Base-by-base conservation (phyloP, 2,888 invertebrate genomes). In the Anodontia alba region DNA sequence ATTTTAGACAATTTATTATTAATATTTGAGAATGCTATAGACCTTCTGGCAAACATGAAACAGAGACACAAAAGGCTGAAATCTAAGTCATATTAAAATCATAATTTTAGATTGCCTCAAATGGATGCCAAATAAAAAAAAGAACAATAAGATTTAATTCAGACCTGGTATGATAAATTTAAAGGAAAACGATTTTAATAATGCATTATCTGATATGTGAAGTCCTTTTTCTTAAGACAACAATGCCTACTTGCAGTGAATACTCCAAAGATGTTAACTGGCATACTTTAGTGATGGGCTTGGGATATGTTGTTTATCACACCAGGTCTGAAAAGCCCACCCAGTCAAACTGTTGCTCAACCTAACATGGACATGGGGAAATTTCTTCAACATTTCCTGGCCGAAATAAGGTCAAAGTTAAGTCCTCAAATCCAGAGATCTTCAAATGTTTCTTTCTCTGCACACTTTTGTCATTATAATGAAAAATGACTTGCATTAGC, bases 31-130 rank as follows among this genome's bases (percentile, higher is more conserved):
- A 8, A 38, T 38, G 38, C 12, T 8, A 38, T 8, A 38, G 38
- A 38, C 38, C 5, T 46, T 46, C 81, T 81, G 84, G 73, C 81
- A 79, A 70, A 76, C 46, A 73, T 76, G 46, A 81, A 84, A 77
- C 79, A 26, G 57, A 75, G 79, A 84, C 81, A 62, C 70, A 29
- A 76, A 81, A 81, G 80, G 76, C 84, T 84, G 84, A 84, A 84
- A 84, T 84, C 76, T 75, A 81, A 81, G 74, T 72, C 69, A 38
- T 49, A 38, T 70, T 26, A 69, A 66, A n/a, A 33, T 74, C 67
- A 71, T 10, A 36, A 83, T 84, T 84, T 84, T 80, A 84, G 84
- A 54, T 71, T 33, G 33, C 23, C 79, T 81, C 76, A 74, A 84
- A 84, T 84, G 84, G 84, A 84, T 84, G 84, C 84, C 84, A 75